These are phyloP conservation scores for Cirrhinus molitorella DNA, from an alignment of 2,797 vertebrate species.

Conservation along the genomic window DNA sequence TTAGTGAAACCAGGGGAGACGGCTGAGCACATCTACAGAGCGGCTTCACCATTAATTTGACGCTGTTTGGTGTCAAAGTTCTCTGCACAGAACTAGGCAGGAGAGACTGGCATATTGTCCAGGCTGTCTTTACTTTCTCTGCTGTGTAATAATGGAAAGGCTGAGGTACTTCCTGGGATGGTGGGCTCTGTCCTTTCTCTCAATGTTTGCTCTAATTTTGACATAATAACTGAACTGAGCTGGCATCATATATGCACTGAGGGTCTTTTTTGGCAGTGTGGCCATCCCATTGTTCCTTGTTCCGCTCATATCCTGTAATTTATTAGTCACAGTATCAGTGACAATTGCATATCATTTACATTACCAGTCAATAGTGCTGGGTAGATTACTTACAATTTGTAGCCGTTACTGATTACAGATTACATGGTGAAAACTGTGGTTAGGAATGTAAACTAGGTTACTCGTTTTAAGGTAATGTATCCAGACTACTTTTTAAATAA, in stretches of 20 bases:
- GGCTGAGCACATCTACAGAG: conserved; percentile 73
- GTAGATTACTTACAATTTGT: too few relatives aligned
- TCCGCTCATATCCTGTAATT: neutral
- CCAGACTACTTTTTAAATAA: too few relatives aligned
- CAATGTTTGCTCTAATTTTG: conserved; percentile 66
- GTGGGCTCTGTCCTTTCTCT: conserved; percentile 66
- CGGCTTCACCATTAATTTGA: conserved; percentile 73
- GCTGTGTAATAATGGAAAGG: conserved; percentile 71
- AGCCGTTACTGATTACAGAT: too few relatives aligned
- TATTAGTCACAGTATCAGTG: neutral
- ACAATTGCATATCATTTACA: neutral
- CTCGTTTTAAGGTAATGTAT: too few relatives aligned
- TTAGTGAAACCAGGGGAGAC: conserved; percentile 77
- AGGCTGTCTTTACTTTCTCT: conserved; percentile 69
- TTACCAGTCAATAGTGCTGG: too few relatives aligned
- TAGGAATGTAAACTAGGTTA: too few relatives aligned
- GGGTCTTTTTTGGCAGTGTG: conserved; percentile 16
- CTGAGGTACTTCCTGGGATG: conserved; percentile 71
- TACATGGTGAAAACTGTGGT: too few relatives aligned
- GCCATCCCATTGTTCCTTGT: neutral
- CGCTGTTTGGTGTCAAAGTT: conserved; percentile 75
- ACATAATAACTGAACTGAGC: conserved; percentile 66
- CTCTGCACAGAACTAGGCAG: conserved; percentile 66
- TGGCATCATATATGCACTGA: neutral
- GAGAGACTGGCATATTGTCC: conserved; percentile 71